Evolutionary conservation across 2,113 vertebrate genomes (phyloP).

Genomic region (Pristiophorus japonicus): DNA sequence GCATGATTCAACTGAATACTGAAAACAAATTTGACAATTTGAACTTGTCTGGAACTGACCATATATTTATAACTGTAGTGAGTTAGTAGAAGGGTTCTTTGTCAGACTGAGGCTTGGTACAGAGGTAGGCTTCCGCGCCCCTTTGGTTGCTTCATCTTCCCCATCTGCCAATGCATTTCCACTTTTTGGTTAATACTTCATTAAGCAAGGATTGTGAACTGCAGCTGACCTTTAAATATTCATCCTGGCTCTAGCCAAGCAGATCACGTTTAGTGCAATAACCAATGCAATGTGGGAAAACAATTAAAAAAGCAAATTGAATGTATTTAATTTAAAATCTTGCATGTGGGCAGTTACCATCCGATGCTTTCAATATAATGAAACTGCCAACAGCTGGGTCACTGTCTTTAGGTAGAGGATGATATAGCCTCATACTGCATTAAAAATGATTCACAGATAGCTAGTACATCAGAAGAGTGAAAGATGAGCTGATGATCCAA

Average conservation of each 20-base stretch:
- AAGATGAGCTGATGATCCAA: neutral
- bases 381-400: neutral
- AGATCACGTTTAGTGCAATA: neutral
- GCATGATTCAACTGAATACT: neutral
- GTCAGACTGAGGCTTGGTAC: neutral
- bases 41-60: neutral
- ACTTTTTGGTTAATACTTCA: neutral
- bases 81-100: neutral
- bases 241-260: neutral
- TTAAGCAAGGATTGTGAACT: conserved; percentile 5
- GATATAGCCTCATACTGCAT: neutral
- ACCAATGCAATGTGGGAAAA: neutral
- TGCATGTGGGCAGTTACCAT: neutral
- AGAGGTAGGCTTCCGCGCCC: neutral
- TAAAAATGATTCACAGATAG: neutral
- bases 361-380: neutral
- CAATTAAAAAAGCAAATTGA: neutral
- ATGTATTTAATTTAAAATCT: neutral
- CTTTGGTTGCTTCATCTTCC: neutral
- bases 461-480: neutral
- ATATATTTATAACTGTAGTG: neutral
- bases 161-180: neutral
- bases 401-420: neutral
- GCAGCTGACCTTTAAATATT: conserved; percentile 2
- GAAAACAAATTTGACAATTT: neutral